Conservation (phyloP, 2,888 invertebrate species). For the Schizotus pectinicornis region DNA sequence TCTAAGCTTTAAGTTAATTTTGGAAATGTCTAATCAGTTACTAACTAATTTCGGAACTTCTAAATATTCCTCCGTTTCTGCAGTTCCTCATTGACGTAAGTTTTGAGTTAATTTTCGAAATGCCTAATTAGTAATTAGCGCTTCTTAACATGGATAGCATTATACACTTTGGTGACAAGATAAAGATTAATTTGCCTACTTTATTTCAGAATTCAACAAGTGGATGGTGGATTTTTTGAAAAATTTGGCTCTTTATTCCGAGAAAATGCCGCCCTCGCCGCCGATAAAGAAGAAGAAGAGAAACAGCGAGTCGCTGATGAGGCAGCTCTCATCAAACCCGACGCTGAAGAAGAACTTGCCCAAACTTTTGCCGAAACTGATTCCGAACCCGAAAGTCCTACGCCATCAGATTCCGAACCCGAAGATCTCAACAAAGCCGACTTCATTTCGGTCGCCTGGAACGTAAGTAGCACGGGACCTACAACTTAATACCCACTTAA, state of each 20-base stretch:
- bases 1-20: no score
- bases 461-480: slow-evolving; percentile 67
- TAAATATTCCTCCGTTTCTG: no score
- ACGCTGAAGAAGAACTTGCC: slow-evolving; percentile 35
- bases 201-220: slow-evolving; percentile 75
- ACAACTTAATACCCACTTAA: neutral
- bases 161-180: no score
- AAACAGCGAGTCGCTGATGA: slow-evolving; percentile 52
- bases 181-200: slow-evolving; percentile 18
- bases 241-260: slow-evolving; percentile 78
- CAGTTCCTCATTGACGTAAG: no score
- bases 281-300: slow-evolving; percentile 59
- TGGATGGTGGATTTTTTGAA: slow-evolving; percentile 85
- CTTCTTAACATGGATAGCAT: no score
- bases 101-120: no score
- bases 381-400: slow-evolving; percentile 43
- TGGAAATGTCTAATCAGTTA: no score
- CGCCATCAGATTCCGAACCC: slow-evolving; percentile 66
- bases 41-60: no score
- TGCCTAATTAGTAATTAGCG: no score
- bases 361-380: slow-evolving; percentile 44
- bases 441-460: slow-evolving; percentile 73
- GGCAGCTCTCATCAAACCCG: slow-evolving; percentile 43
- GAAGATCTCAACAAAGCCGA: slow-evolving; percentile 68
- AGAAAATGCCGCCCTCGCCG: slow-evolving; percentile 67